Conservation (phyloP, 2,113 vertebrate species). For the Plestiodon gilberti region DNA sequence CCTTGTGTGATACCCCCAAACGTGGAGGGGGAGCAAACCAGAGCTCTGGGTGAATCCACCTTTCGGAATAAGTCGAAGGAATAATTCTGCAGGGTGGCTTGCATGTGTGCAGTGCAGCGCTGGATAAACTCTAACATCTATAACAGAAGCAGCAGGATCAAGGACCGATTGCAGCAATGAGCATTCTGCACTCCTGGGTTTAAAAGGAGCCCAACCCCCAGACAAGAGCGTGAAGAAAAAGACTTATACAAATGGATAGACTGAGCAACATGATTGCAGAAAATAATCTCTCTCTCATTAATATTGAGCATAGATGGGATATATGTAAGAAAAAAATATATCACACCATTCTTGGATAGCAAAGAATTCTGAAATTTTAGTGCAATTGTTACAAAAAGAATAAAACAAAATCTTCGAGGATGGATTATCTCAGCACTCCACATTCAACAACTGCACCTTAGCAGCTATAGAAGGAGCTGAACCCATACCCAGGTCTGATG, state of each 20-base stretch:
- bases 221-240: too few species aligned
- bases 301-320: background rate
- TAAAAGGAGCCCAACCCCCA: background rate
- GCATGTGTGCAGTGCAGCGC: conserved; percentile 80
- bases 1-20: conserved; percentile 76
- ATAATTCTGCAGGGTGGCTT: conserved; percentile 73
- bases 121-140: conserved; percentile 86
- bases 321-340: background rate
- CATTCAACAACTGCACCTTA: too few species aligned
- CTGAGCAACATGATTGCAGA: rapidly evolving
- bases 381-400: background rate
- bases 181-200: rapidly evolving
- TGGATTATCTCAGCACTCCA: background rate
- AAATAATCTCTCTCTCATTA: background rate
- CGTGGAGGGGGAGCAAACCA: conserved; percentile 72
- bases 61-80: conserved; percentile 68
- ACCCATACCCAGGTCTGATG: background rate
- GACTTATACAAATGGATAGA: background rate
- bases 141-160: background rate
- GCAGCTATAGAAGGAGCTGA: background rate
- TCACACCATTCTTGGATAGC: background rate
- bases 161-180: background rate
- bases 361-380: background rate
- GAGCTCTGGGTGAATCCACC: conserved; percentile 68
- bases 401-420: background rate